These are phyloP conservation scores for Microcebus jonahi DNA, from an alignment of 2,113 vertebrate genomes.

Conservation along the genomic window DNA sequence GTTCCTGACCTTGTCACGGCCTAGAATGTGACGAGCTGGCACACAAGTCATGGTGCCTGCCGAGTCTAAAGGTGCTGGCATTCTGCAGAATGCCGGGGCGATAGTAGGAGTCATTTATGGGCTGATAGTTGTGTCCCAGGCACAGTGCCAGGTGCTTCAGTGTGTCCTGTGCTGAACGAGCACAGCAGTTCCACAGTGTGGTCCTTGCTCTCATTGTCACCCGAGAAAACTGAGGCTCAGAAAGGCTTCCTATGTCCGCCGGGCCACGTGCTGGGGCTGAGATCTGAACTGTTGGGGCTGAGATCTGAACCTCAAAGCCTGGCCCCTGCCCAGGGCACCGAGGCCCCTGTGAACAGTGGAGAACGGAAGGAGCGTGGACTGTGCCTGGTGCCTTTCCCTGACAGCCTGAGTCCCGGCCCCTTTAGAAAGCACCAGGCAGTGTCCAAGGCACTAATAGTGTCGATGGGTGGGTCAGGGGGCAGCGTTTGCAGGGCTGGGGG, in stretches of 20 bases:
- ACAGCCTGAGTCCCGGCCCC: too few relatives aligned
- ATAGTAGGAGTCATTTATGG: not conserved
- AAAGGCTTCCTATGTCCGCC: not conserved
- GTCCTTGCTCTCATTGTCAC: not conserved
- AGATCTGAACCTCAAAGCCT: not conserved
- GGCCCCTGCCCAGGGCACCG: accelerated
- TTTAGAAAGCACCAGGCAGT: not conserved
- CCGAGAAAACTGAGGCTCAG: not conserved
- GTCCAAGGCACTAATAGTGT: not conserved
- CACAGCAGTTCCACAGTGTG: not conserved
- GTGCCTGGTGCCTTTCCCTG: not conserved
- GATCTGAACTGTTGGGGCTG: not conserved
- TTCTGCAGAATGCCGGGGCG: accelerated
- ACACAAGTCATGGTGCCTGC: not conserved
- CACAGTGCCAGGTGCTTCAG: not conserved
- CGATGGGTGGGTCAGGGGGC: not conserved
- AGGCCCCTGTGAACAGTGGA: not conserved
- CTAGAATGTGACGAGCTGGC: not conserved
- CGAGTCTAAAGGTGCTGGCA: not conserved
- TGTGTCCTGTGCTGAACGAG: not conserved
- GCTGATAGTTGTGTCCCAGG: not conserved
- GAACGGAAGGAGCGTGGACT: not conserved
- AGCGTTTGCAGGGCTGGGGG: not conserved
- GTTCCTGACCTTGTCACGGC: not conserved
- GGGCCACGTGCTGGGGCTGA: accelerated